phyloP scores from a whole-genome alignment of 2,797 vertebrate genomes.

The Synaphobranchus kaupii region DNA sequence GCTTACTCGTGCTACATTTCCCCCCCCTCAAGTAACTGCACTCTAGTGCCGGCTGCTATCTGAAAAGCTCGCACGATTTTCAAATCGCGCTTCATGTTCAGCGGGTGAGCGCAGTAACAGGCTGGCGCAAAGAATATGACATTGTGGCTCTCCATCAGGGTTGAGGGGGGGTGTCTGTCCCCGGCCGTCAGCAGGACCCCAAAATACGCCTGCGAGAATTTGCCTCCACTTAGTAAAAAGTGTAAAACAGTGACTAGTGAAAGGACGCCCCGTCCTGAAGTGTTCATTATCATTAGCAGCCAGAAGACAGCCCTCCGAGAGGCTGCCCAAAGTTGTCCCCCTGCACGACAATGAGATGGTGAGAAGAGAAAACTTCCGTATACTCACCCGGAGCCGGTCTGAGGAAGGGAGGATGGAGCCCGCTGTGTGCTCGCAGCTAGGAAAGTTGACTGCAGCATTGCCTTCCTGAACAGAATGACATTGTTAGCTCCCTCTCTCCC shows the following conservation, averaged over 20 bases:
- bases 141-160: neutral
- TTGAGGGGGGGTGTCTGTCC: neutral
- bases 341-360: constrained; percentile 15
- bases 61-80: neutral
- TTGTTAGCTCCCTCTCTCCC: constrained; percentile 78
- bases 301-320: neutral
- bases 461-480: constrained; percentile 84
- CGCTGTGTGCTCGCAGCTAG: constrained; percentile 64
- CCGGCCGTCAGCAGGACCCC: neutral
- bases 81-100: neutral
- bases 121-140: neutral
- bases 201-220: neutral
- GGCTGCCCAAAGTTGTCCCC: neutral
- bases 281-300: neutral
- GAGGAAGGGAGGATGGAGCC: constrained; percentile 49
- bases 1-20: neutral
- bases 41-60: neutral
- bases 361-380: constrained; percentile 70
- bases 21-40: neutral
- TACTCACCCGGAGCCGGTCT: constrained; percentile 67
- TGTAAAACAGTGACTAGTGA: neutral
- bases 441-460: constrained; percentile 88
- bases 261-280: neutral
- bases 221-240: neutral
- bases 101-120: neutral